Evolutionary conservation across 2,797 vertebrate genomes (phyloP).

Genomic region (Caiman crocodilus): DNA sequence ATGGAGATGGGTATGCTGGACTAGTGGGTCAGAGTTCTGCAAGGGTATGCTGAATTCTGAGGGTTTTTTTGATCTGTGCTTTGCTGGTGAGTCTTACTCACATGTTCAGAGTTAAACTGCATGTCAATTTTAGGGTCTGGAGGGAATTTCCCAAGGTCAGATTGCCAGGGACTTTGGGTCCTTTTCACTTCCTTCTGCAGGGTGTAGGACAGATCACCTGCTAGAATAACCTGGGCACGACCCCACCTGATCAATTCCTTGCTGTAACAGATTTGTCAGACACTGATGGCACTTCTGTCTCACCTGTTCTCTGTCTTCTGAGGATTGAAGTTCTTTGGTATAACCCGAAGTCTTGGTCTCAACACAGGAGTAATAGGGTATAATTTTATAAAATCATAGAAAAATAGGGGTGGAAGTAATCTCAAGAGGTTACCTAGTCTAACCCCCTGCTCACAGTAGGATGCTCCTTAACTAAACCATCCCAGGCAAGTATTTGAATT

Average conservation of each 20-base stretch:
- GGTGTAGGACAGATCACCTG: fast-evolving
- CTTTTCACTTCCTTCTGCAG: background rate
- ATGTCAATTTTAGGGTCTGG: background rate
- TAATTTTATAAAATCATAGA: too few relatives aligned
- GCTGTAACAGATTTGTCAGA: background rate
- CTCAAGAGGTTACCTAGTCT: too few relatives aligned
- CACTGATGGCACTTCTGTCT: background rate
- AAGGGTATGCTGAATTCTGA: too few relatives aligned
- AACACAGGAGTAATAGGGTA: too few relatives aligned
- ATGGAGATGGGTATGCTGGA: too few relatives aligned
- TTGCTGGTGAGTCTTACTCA: background rate
- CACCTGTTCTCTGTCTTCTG: background rate
- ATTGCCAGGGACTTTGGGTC: background rate
- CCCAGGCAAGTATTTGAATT: background rate
- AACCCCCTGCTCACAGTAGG: too few relatives aligned
- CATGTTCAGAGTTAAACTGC: background rate
- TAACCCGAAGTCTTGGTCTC: too few relatives aligned
- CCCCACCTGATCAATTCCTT: background rate
- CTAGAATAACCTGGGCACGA: background rate
- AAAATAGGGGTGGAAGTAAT: too few relatives aligned
- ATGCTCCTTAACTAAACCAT: too few relatives aligned
- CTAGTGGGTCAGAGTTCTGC: too few relatives aligned
- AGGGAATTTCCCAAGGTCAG: background rate
- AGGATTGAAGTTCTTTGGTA: background rate
- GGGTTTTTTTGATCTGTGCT: too few relatives aligned